Conservation (phyloP, 2,113 vertebrate species). For the Montifringilla adamsi region DNA sequence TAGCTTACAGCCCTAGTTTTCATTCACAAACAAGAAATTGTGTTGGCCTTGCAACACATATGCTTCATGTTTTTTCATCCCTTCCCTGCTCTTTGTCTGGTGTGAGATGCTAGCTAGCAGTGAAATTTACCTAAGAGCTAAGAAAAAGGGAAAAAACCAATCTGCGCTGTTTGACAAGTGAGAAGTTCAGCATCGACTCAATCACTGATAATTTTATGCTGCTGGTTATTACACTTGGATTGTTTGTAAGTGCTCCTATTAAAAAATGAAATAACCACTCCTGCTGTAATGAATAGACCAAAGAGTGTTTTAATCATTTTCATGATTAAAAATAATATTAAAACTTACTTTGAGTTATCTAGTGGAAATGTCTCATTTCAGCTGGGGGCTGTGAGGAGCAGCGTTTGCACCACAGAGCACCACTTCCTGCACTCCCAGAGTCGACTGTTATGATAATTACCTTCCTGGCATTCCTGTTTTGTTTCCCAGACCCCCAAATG, state of each 20-base stretch:
- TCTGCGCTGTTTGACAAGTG: conserved; percentile 62
- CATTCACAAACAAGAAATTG: conserved; percentile 71
- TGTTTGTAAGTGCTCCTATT: conserved; percentile 71
- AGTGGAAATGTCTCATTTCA: conserved; percentile 27
- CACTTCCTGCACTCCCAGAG: conserved; percentile 58
- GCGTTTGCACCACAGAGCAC: conserved; percentile 14
- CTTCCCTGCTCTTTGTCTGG: conserved; percentile 66
- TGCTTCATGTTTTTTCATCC: conserved; percentile 67
- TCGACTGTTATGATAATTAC: conserved; percentile 69
- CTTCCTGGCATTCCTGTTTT: conserved; percentile 54
- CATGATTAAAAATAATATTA: conserved; percentile 55
- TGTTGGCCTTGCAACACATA: conserved; percentile 61
- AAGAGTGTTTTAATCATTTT: conserved; percentile 39
- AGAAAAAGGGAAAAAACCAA: conserved; percentile 24
- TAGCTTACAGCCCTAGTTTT: conserved; percentile 67
- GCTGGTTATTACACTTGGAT: conserved; percentile 71
- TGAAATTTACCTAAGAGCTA: conserved; percentile 73
- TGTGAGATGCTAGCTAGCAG: conserved; percentile 53
- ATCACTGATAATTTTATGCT: conserved; percentile 71
- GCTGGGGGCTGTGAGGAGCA: conserved; percentile 11
- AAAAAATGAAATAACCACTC: conserved; percentile 68
- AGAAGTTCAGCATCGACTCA: conserved; percentile 66
- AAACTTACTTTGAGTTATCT: conserved; percentile 53
- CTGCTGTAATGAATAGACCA: conserved; percentile 56
- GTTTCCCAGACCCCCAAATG: conserved; percentile 55